These are phyloP conservation scores for Ficedula albicollis DNA, from an alignment of 2,797 vertebrate genomes.

Conservation along the genomic window DNA sequence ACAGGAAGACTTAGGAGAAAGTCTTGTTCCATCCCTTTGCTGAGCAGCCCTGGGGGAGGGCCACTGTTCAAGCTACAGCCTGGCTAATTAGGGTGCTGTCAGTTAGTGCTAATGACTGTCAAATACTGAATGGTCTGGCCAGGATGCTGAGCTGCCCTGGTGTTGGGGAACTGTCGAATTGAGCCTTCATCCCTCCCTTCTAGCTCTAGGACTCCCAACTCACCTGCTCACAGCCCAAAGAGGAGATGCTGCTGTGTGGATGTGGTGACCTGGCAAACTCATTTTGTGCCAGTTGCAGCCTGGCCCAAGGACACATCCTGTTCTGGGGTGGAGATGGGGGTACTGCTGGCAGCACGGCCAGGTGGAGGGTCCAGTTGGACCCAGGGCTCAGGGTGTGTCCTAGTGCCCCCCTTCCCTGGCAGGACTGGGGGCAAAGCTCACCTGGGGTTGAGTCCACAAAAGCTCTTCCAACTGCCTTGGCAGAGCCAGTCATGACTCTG, in stretches of 20 bases:
- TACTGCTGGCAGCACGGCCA: background rate
- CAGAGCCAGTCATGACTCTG: background rate
- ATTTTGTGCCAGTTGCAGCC: background rate
- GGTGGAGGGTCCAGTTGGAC: accelerated
- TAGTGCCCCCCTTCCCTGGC: background rate
- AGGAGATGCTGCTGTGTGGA: background rate
- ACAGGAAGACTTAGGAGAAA: background rate
- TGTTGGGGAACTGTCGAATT: background rate
- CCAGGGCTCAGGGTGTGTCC: background rate
- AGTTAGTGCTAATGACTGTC: background rate
- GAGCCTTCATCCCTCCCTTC: background rate
- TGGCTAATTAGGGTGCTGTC: background rate
- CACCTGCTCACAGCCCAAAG: background rate
- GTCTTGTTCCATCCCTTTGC: background rate
- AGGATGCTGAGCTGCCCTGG: background rate
- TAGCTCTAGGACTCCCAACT: background rate
- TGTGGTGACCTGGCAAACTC: background rate
- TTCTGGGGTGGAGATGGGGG: background rate
- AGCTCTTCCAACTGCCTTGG: background rate
- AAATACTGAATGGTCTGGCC: background rate
- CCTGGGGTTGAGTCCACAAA: background rate
- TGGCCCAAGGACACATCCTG: background rate
- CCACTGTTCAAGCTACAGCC: background rate
- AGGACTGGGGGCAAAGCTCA: background rate
- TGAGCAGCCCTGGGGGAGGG: background rate